Evolutionary conservation across 2,888 invertebrate genomes (phyloP).

Genomic region (Tipula vernalis): DNA sequence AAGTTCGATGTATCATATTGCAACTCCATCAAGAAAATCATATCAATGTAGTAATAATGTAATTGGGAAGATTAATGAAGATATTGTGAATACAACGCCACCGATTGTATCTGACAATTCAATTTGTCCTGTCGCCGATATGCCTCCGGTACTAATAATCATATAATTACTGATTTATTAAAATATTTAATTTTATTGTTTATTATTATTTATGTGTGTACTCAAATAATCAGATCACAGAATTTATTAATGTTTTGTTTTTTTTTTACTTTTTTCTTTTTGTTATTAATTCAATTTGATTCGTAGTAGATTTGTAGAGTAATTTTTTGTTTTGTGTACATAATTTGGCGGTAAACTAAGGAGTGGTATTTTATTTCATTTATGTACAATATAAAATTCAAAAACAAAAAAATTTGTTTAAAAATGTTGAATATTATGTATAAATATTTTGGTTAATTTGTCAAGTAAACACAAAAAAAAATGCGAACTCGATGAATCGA

Average conservation of each 20-base stretch:
- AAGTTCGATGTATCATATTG: constrained; percentile 35
- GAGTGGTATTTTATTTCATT: background rate
- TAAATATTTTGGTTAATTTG: background rate
- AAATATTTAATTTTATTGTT: background rate
- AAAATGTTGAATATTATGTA: background rate
- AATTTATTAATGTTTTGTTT: background rate
- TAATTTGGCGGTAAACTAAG: background rate
- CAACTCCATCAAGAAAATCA: constrained; percentile 38
- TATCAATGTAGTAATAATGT: background rate
- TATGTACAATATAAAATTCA: background rate
- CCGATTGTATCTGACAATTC: constrained; percentile 27
- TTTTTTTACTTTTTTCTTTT: background rate
- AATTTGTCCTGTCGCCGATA: constrained; percentile 21
- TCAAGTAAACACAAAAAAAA: background rate
- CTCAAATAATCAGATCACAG: background rate
- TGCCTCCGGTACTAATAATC: constrained; percentile 44
- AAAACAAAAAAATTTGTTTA: background rate
- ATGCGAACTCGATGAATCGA: background rate
- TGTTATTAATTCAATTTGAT: background rate
- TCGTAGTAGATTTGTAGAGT: background rate
- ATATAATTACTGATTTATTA: background rate
- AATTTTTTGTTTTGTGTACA: background rate
- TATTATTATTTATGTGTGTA: background rate
- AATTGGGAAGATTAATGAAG: background rate
- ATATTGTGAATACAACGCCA: constrained; percentile 15